These are phyloP conservation scores for Tenualosa thibaudeaui DNA, from an alignment of 2,797 vertebrate genomes.

Conservation along the genomic window DNA sequence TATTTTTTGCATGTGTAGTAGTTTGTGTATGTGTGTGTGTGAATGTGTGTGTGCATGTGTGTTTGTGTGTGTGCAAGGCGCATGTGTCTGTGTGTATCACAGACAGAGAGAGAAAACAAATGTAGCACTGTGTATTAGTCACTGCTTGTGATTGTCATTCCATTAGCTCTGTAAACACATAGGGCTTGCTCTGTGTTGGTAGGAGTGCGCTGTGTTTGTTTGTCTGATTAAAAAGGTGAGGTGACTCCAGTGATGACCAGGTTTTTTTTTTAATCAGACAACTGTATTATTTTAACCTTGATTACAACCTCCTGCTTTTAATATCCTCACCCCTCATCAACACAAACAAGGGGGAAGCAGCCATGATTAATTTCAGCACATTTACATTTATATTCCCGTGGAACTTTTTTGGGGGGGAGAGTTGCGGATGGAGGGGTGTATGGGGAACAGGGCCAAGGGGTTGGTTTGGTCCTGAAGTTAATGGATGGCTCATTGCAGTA, in stretches of 20 bases:
- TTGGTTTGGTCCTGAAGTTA: background rate
- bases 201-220: conserved; percentile 62
- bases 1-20: background rate
- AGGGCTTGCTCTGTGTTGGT: conserved; percentile 36
- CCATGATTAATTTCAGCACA: conserved; percentile 59
- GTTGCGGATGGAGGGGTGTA: background rate
- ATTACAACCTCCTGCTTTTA: conserved; percentile 75
- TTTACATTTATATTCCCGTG: conserved; percentile 1
- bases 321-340: conserved; percentile 69
- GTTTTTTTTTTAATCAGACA: conserved; percentile 71
- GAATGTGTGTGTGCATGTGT: background rate
- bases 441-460: background rate
- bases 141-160: conserved; percentile 35
- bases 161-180: conserved; percentile 60
- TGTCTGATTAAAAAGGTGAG: conserved; percentile 72
- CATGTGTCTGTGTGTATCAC: background rate
- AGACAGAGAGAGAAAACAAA: background rate
- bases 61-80: background rate
- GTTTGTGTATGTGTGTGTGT: background rate
- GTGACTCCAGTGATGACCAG: conserved; percentile 26
- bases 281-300: conserved; percentile 76
- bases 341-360: conserved; percentile 59
- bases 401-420: background rate
- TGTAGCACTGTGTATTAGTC: background rate
- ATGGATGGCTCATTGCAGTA: background rate